phyloP scores from a whole-genome alignment of 1,140 invertebrate genomes.

The Camponotus floridanus region DNA sequence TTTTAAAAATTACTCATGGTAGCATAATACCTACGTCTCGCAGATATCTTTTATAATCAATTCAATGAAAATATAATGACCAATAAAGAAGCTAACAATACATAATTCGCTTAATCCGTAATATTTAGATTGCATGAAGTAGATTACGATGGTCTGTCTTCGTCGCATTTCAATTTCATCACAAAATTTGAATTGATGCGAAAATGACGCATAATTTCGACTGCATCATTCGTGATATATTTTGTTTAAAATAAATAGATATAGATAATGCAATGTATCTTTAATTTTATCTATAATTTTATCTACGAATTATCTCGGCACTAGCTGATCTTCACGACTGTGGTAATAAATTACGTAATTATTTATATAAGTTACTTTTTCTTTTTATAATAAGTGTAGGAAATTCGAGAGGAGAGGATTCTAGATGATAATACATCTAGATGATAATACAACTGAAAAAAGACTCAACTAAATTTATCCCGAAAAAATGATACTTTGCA shows the following conservation, averaged over 20 bases:
- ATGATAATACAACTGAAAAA: neutral
- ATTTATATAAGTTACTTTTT: neutral
- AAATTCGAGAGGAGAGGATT: too few relatives aligned
- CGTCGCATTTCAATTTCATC: neutral
- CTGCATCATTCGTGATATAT: neutral
- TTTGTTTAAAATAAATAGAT: too few relatives aligned
- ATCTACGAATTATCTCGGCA: too few relatives aligned
- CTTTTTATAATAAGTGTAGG: neutral
- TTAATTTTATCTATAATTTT: too few relatives aligned
- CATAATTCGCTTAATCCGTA: conserved; percentile 11
- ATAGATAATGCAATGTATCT: too few relatives aligned
- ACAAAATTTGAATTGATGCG: neutral
- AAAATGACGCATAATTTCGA: neutral
- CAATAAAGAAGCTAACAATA: conserved; percentile 17
- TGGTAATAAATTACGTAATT: too few relatives aligned
- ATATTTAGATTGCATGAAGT: conserved; percentile 30
- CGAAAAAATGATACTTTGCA: neutral
- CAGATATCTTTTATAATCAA: neutral
- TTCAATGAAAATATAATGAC: conserved; percentile 17
- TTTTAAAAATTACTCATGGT: conserved; percentile 22
- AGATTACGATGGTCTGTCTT: conserved; percentile 5
- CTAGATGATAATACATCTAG: neutral
- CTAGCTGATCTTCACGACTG: too few relatives aligned
- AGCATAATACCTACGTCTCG: neutral
- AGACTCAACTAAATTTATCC: conserved; percentile 16